These are phyloP conservation scores for Aldabrachelys gigantea DNA, from an alignment of 2,113 vertebrate species.

Conservation along the genomic window DNA sequence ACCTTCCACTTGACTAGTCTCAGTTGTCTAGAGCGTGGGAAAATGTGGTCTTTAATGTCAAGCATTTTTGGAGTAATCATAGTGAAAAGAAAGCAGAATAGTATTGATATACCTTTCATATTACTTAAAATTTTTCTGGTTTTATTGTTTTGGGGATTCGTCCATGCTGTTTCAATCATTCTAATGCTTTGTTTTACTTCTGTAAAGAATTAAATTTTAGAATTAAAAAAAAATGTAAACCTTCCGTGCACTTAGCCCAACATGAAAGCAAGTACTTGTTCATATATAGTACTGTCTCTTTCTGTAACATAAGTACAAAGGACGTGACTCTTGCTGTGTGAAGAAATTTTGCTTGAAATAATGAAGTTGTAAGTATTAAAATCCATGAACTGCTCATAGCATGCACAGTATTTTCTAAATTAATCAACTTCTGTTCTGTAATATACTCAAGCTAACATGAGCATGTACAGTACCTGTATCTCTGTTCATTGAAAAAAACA, in stretches of 20 bases:
- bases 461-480: no score
- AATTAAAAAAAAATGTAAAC: neutral
- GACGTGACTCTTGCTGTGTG: neutral
- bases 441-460: neutral
- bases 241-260: neutral
- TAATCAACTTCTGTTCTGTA: neutral
- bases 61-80: neutral
- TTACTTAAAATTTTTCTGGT: neutral
- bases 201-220: neutral
- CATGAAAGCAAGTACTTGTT: neutral
- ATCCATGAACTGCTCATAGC: neutral
- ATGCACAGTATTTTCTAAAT: neutral
- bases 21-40: neutral
- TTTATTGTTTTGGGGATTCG: neutral
- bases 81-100: neutral
- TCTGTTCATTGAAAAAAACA: no score
- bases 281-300: neutral
- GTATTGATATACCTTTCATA: neutral
- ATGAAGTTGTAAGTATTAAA: neutral
- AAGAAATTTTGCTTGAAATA: neutral
- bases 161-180: neutral
- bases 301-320: fast-evolving
- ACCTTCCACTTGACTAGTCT: neutral
- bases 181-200: neutral
- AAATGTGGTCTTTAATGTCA: neutral